Conservation (phyloP, 1,140 invertebrate genomes). For the Euwallacea similis region DNA sequence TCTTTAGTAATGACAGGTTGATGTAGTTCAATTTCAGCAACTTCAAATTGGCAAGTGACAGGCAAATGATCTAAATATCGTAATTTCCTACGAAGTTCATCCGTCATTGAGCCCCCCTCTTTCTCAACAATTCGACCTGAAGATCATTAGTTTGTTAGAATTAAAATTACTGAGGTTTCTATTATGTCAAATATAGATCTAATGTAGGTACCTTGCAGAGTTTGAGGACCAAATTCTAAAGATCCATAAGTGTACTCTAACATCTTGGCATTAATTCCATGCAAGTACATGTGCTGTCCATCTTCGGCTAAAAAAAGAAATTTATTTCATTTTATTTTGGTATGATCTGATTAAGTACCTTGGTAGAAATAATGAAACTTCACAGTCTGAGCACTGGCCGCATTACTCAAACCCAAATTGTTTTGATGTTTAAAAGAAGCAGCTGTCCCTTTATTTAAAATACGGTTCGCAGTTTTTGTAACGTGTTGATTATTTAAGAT, state of each 20-base stretch:
- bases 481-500: not conserved
- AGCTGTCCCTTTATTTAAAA: not conserved
- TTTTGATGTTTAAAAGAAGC: not conserved
- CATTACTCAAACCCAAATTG: no score
- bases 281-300: slow-evolving; percentile 91
- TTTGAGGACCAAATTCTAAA: slow-evolving; percentile 75
- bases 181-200: not conserved
- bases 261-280: slow-evolving; percentile 89
- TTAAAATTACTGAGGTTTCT: not conserved
- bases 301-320: slow-evolving; percentile 66
- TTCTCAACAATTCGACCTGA: slow-evolving; percentile 70
- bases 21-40: slow-evolving; percentile 82
- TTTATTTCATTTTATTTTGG: not conserved
- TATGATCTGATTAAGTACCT: slow-evolving; percentile 57
- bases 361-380: slow-evolving; percentile 77
- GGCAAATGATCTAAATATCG: slow-evolving; percentile 88
- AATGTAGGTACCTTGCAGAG: slow-evolving; percentile 66
- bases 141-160: not conserved
- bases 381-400: not conserved
- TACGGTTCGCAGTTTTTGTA: not conserved
- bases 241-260: slow-evolving; percentile 82
- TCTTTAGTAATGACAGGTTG: slow-evolving; percentile 70
- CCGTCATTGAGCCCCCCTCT: slow-evolving; percentile 80
- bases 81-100: slow-evolving; percentile 74
- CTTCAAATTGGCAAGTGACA: slow-evolving; percentile 84